These are phyloP conservation scores for Myathropa florea DNA, from an alignment of 2,888 invertebrate genomes.

Conservation along the genomic window DNA sequence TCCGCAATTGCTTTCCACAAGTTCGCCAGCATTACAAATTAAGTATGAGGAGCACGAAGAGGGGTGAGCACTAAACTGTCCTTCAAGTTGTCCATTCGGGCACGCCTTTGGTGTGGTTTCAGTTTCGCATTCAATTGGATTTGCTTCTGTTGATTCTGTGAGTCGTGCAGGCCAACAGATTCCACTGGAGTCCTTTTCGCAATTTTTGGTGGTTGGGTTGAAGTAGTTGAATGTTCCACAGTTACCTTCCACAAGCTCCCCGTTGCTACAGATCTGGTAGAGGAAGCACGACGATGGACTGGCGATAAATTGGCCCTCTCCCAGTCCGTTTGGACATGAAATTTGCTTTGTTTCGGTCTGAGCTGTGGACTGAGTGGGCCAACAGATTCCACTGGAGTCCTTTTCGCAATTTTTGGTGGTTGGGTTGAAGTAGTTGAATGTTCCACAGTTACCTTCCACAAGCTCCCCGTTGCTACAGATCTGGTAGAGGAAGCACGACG, in stretches of 20 bases:
- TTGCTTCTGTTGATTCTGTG: neutral
- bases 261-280: too few relatives aligned
- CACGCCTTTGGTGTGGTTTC: neutral
- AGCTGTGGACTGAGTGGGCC: neutral
- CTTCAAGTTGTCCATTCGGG: constrained; percentile 1
- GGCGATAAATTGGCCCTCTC: too few relatives aligned
- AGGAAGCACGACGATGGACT: too few relatives aligned
- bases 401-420: constrained; percentile 19
- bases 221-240: too few relatives aligned
- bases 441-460: constrained; percentile 71
- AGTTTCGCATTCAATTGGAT: too few relatives aligned
- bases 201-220: too few relatives aligned
- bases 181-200: too few relatives aligned
- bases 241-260: too few relatives aligned
- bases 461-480: constrained; percentile 69
- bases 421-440: constrained; percentile 70
- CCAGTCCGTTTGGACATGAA: too few relatives aligned
- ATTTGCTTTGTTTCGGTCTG: too few relatives aligned
- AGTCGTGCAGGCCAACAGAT: too few relatives aligned
- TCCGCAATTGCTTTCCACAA: constrained; percentile 67
- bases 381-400: neutral
- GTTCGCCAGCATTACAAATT: constrained; percentile 70
- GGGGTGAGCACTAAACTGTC: constrained; percentile 16
- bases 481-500: constrained; percentile 67
- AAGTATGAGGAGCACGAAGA: constrained; percentile 22